phyloP scores from a whole-genome alignment of 2,797 vertebrate genomes.

The Eutrigla gurnardus region DNA sequence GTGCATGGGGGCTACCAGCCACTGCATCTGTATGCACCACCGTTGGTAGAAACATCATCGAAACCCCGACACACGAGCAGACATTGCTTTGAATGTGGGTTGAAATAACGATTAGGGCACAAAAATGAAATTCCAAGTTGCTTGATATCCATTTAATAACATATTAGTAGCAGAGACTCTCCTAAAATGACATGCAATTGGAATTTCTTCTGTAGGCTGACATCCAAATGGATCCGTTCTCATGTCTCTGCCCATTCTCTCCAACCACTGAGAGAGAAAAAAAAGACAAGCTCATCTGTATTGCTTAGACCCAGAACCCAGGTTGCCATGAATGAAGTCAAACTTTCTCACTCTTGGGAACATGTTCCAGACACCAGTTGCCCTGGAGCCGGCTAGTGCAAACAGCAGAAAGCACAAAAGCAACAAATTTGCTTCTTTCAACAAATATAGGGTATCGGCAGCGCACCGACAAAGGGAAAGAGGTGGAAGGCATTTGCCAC shows the following conservation, averaged over 20 bases:
- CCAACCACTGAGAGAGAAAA: conserved; percentile 39
- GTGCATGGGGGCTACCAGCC: no score
- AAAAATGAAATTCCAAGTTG: conserved; percentile 8
- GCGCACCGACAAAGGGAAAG: not conserved
- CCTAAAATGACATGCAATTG: not conserved
- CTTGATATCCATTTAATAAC: not conserved
- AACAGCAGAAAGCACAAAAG: conserved; percentile 31
- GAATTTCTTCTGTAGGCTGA: conserved; percentile 17
- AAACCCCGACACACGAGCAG: not conserved
- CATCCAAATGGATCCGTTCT: conserved; percentile 62
- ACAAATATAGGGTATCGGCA: not conserved
- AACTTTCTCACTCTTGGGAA: not conserved
- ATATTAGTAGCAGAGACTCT: not conserved
- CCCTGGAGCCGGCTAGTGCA: conserved; percentile 18
- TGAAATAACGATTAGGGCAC: not conserved
- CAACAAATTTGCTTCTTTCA: conserved; percentile 10
- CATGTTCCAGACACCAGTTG: conserved; percentile 13
- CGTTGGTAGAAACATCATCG: no score
- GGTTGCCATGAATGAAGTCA: not conserved
- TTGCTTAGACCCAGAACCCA: conserved; percentile 19
- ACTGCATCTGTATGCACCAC: no score
- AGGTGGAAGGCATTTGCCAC: not conserved
- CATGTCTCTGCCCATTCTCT: conserved; percentile 39
- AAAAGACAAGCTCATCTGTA: conserved; percentile 49
- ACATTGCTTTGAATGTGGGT: conserved; percentile 14